phyloP scores from a whole-genome alignment of 2,113 vertebrate species.

The Meriones unguiculatus region DNA sequence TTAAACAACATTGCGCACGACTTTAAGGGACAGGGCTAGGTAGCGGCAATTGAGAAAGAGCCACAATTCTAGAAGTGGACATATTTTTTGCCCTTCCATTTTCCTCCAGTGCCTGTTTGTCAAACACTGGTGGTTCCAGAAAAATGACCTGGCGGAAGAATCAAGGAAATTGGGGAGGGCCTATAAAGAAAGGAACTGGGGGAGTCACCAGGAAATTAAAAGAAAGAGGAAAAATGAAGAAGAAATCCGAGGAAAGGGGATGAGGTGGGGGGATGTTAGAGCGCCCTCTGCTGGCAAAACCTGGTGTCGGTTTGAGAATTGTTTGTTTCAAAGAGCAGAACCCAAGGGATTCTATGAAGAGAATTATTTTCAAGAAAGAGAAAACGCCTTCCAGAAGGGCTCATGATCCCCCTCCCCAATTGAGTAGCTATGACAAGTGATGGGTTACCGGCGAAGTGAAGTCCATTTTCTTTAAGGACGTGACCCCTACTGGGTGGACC shows the following conservation, averaged over 20 bases:
- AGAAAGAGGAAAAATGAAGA: neutral
- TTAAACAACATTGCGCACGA: neutral
- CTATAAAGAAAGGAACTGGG: neutral
- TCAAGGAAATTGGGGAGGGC: neutral
- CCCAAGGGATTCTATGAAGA: too few species aligned
- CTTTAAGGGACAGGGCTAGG: neutral
- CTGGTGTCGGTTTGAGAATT: neutral
- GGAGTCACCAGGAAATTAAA: neutral
- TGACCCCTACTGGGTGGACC: too few species aligned
- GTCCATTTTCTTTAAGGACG: neutral
- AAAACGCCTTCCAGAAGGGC: neutral
- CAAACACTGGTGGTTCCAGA: neutral
- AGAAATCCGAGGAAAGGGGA: neutral
- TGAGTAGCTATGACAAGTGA: neutral
- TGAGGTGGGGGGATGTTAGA: accelerated
- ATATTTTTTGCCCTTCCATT: neutral
- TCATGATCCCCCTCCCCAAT: neutral
- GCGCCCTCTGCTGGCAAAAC: slow-evolving; percentile 18
- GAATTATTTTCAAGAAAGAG: neutral
- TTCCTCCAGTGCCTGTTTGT: neutral
- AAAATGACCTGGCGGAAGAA: neutral
- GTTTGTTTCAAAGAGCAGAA: neutral
- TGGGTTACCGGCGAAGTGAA: neutral
- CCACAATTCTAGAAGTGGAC: neutral
- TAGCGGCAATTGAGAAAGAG: neutral